These are phyloP conservation scores for Doris montereyensis DNA, from an alignment of 2,888 invertebrate species.

Conservation along the genomic window DNA sequence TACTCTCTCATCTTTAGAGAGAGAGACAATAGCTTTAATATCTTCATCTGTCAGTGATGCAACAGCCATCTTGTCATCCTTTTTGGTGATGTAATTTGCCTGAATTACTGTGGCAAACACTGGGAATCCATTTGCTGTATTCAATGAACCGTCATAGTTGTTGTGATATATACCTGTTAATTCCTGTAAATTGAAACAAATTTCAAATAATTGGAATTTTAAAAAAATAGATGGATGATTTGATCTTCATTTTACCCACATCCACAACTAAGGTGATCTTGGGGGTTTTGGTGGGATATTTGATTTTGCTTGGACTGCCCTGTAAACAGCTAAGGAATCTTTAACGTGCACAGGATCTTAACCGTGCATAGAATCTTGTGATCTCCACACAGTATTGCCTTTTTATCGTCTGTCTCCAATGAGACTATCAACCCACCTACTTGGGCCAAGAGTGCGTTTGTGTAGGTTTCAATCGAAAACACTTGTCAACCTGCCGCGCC, in stretches of 20 bases:
- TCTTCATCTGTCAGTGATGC: conserved; percentile 97
- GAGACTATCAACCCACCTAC: too few species aligned
- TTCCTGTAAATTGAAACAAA: conserved; percentile 70
- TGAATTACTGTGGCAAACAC: conserved; percentile 98
- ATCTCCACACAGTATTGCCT: not conserved
- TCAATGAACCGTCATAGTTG: conserved; percentile 96
- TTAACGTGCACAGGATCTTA: too few species aligned
- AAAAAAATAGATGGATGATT: not conserved
- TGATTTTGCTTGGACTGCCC: too few species aligned
- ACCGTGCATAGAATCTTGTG: too few species aligned
- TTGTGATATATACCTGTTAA: conserved; percentile 92
- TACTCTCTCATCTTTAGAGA: conserved; percentile 83
- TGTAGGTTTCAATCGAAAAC: too few species aligned
- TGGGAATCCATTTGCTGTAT: conserved; percentile 90
- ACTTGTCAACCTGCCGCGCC: too few species aligned
- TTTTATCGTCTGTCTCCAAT: too few species aligned
- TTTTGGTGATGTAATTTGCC: conserved; percentile 94
- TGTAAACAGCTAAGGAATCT: too few species aligned
- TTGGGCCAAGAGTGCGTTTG: too few species aligned
- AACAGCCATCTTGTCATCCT: conserved; percentile 93
- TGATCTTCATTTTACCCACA: too few species aligned
- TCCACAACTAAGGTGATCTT: too few species aligned
- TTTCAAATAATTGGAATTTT: not conserved
- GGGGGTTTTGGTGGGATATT: too few species aligned
- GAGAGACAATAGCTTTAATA: conserved; percentile 78